Evolutionary conservation across 2,797 vertebrate genomes (phyloP).

Genomic region (Chelon labrosus): DNA sequence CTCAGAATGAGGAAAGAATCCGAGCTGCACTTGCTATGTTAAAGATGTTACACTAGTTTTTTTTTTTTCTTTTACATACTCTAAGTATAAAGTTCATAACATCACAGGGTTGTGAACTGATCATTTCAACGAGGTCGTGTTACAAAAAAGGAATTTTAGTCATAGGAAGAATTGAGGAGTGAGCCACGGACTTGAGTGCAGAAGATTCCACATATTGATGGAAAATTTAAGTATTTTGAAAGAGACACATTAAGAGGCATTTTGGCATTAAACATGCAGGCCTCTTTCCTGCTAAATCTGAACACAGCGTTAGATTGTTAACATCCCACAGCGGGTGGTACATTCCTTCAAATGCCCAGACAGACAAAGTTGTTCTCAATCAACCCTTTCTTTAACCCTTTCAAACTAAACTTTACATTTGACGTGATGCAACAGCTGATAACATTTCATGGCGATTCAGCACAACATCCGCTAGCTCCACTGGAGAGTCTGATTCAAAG

Average conservation of each 20-base stretch:
- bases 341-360: constrained; percentile 38
- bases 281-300: constrained; percentile 6
- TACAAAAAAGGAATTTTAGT: neutral
- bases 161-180: neutral
- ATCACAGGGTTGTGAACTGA: constrained; percentile 1
- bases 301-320: neutral
- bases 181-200: neutral
- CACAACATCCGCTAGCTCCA: constrained; percentile 4
- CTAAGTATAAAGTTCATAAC: constrained; percentile 23
- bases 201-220: neutral
- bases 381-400: neutral
- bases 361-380: constrained; percentile 33
- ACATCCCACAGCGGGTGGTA: constrained; percentile 27
- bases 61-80: constrained; percentile 27
- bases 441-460: constrained; percentile 18
- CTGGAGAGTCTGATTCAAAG: neutral
- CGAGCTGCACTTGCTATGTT: neutral
- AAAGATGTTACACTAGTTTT: neutral
- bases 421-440: neutral
- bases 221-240: neutral
- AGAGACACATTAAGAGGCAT: neutral
- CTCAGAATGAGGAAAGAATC: constrained; percentile 38
- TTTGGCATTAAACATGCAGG: constrained; percentile 22
- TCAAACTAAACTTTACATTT: neutral
- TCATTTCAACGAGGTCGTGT: constrained; percentile 18